Conservation (phyloP, 2,797 vertebrate genomes). For the Schizothorax lantsangensis region DNA sequence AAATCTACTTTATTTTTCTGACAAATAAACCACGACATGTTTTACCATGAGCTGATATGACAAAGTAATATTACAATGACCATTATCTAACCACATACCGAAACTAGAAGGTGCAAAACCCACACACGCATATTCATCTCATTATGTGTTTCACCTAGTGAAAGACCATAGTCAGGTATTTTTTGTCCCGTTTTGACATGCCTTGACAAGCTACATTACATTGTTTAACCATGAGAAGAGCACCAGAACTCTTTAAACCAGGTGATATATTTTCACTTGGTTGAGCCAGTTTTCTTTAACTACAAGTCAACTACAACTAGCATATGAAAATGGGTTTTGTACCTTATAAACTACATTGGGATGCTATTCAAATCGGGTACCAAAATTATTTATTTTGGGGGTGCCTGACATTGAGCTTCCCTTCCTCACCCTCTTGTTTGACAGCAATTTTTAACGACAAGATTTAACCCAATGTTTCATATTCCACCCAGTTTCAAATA, state of each 20-base stretch:
- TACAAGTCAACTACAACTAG: neutral
- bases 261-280: slow-evolving; percentile 53
- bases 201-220: slow-evolving; percentile 62
- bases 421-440: neutral
- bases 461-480: neutral
- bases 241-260: slow-evolving; percentile 58
- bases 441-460: neutral
- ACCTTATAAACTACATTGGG: neutral
- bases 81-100: slow-evolving; percentile 1
- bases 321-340: neutral
- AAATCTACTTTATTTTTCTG: neutral
- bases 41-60: neutral
- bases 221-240: slow-evolving; percentile 64
- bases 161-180: slow-evolving; percentile 62
- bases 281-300: slow-evolving; percentile 23
- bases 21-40: neutral
- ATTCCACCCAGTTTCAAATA: neutral
- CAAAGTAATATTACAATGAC: slow-evolving; percentile 6
- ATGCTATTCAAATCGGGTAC: neutral
- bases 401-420: neutral
- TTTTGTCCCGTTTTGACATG: slow-evolving; percentile 71
- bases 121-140: slow-evolving; percentile 55
- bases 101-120: slow-evolving; percentile 11
- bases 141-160: slow-evolving; percentile 36
- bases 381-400: neutral